Percentiles rank a stretch among this genome's conserved stretches.
phyloP scores from a whole-genome alignment of 2,797 vertebrate species.

The Natrix natrix region DNA sequence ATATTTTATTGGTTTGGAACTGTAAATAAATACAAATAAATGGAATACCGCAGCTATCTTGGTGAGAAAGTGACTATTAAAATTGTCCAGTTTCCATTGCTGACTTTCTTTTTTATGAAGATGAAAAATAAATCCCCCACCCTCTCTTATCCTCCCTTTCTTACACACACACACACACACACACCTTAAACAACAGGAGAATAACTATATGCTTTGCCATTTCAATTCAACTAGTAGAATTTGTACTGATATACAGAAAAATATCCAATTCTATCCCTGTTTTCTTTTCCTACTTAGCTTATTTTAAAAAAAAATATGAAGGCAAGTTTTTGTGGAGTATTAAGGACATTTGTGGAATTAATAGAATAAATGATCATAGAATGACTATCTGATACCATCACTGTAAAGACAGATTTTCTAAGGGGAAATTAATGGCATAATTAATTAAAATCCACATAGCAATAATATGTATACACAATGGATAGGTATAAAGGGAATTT shows the following conservation, averaged over 20 bases:
- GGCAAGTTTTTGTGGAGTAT: not conserved
- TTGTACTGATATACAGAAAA: not conserved
- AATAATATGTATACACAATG: constrained; percentile 8
- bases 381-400: not conserved
- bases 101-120: not conserved
- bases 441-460: constrained; percentile 7
- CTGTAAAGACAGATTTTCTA: constrained; percentile 5
- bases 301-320: not conserved
- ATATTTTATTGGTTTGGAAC: not conserved
- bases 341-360: not conserved
- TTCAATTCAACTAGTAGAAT: not conserved
- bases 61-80: not conserved
- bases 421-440: constrained; percentile 5
- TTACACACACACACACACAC: too few relatives aligned
- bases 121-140: not conserved
- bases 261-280: not conserved
- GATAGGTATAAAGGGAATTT: not conserved
- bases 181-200: not conserved
- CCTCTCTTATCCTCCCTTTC: not conserved
- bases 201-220: not conserved
- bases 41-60: not conserved
- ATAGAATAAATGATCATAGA: not conserved
- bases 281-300: not conserved
- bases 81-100: not conserved
- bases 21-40: not conserved